phyloP scores from a whole-genome alignment of 1,140 invertebrate species.

The Trichoplusia ni region DNA sequence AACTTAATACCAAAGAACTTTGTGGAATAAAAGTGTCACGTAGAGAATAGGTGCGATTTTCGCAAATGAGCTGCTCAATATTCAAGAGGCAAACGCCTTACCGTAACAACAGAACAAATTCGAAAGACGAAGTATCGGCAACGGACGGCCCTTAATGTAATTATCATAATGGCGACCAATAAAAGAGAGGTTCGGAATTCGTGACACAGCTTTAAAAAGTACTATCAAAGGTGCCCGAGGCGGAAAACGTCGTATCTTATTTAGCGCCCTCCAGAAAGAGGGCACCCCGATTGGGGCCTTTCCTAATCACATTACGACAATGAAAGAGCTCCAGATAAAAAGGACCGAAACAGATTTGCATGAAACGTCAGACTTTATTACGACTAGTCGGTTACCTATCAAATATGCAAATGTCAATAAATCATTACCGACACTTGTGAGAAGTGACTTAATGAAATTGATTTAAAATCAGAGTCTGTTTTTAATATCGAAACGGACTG shows the following conservation, averaged over 20 bases:
- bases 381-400: constrained; percentile 42
- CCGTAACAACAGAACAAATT: constrained; percentile 78
- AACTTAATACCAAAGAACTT: constrained; percentile 50
- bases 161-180: constrained; percentile 80
- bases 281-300: constrained; percentile 54
- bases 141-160: constrained; percentile 75
- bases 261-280: constrained; percentile 67
- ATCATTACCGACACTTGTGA: constrained; percentile 38
- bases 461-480: constrained; percentile 4
- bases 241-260: constrained; percentile 79
- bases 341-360: constrained; percentile 75
- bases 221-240: constrained; percentile 77
- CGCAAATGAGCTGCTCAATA: constrained; percentile 77
- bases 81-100: constrained; percentile 72
- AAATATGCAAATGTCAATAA: constrained; percentile 46
- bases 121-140: constrained; percentile 76
- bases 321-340: constrained; percentile 73
- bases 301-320: constrained; percentile 77
- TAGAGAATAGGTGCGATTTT: constrained; percentile 77
- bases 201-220: constrained; percentile 77
- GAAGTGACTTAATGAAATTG: background rate
- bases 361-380: constrained; percentile 74
- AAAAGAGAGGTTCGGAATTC: constrained; percentile 76
- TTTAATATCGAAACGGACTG: background rate
- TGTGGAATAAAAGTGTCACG: constrained; percentile 69